Evolutionary conservation across 1,140 invertebrate species (phyloP).

Genomic region (Halyomorpha halys): DNA sequence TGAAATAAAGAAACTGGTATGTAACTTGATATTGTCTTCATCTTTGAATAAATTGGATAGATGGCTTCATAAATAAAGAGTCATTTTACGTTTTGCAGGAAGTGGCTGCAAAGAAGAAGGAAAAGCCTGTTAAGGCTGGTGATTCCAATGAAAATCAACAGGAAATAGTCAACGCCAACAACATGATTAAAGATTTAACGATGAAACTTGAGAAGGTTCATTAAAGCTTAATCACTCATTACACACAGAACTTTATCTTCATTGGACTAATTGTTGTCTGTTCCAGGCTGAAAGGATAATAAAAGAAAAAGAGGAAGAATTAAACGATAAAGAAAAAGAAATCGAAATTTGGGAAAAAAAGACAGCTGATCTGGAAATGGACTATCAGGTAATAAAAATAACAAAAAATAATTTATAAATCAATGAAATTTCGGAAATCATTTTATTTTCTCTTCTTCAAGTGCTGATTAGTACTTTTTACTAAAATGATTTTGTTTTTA

Average conservation of each 20-base stretch:
- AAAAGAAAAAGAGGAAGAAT: slow-evolving; percentile 44
- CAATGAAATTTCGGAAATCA: too few species aligned
- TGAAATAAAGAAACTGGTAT: slow-evolving; percentile 45
- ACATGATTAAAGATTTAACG: slow-evolving; percentile 42
- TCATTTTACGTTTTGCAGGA: slow-evolving; percentile 37
- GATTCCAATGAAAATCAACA: slow-evolving; percentile 44
- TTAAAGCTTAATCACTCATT: not conserved
- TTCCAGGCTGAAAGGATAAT: not conserved
- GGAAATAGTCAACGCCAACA: slow-evolving; percentile 38
- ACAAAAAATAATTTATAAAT: not conserved
- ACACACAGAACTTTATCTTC: not conserved
- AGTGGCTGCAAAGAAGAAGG: slow-evolving; percentile 32
- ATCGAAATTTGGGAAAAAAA: slow-evolving; percentile 47
- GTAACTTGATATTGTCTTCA: not conserved
- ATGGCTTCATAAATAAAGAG: not conserved
- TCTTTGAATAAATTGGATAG: too few species aligned
- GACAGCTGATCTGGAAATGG: slow-evolving; percentile 48
- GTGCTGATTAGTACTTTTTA: too few species aligned
- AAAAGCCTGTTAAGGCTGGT: slow-evolving; percentile 38
- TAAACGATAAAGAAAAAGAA: slow-evolving; percentile 43
- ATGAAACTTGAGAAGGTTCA: slow-evolving; percentile 50
- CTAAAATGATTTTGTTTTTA: too few species aligned
- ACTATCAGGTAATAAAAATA: slow-evolving; percentile 45
- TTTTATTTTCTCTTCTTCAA: too few species aligned
- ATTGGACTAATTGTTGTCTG: not conserved